These are phyloP conservation scores for Ormia ochracea DNA, from an alignment of 2,888 invertebrate species.

Conservation along the genomic window DNA sequence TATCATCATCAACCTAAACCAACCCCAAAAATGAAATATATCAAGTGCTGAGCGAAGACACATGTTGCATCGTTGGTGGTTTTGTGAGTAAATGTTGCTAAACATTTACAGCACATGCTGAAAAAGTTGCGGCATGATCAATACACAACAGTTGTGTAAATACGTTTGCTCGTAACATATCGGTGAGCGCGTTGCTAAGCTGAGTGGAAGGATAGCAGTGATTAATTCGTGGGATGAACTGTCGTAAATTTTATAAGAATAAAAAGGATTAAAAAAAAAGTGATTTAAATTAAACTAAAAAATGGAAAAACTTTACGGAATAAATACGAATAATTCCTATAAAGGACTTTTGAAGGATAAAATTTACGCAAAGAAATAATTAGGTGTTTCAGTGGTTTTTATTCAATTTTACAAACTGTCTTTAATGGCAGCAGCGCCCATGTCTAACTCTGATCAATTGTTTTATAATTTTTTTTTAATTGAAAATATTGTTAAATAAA, in stretches of 20 bases:
- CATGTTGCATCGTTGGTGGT: conserved; percentile 55
- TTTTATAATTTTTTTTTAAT: no score
- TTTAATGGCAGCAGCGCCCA: no score
- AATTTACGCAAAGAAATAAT: no score
- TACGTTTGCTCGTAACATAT: conserved; percentile 34
- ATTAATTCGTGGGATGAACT: neutral
- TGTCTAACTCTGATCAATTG: no score
- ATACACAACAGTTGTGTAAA: conserved; percentile 44
- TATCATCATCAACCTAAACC: neutral
- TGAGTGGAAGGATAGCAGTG: neutral
- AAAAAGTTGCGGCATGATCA: conserved; percentile 34
- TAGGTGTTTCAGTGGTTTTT: no score
- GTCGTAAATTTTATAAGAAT: neutral
- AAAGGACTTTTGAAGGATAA: no score
- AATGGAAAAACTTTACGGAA: neutral
- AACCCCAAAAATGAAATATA: conserved; percentile 27
- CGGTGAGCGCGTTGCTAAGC: neutral
- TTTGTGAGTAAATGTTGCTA: conserved; percentile 30
- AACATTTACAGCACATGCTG: conserved; percentile 5
- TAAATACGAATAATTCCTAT: no score
- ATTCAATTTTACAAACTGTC: no score
- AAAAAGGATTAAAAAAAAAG: neutral
- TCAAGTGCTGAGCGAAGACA: neutral
- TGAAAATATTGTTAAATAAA: no score
- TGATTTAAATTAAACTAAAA: neutral